phyloP scores from a whole-genome alignment of 2,113 vertebrate species.

The Elephas maximus region DNA sequence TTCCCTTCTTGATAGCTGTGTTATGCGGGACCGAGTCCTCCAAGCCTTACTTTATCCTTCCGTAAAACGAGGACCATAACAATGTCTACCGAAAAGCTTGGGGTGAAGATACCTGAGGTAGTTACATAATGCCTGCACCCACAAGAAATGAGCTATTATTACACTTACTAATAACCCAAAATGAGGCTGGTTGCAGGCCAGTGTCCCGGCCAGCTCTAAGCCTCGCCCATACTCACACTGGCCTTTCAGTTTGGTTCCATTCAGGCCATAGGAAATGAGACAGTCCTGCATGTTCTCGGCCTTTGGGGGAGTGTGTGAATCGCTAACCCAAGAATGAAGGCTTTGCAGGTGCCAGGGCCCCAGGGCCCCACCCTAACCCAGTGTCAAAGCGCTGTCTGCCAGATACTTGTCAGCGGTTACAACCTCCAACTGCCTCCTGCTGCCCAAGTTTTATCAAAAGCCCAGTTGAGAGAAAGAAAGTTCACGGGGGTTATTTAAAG shows the following conservation, averaged over 20 bases:
- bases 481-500: constrained; percentile 83
- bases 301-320: neutral
- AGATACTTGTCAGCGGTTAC: constrained; percentile 69
- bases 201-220: accelerated
- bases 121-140: neutral
- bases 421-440: constrained; percentile 68
- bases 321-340: constrained; percentile 12
- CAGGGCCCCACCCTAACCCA: neutral
- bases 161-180: neutral
- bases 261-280: neutral
- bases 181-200: neutral
- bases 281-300: neutral
- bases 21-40: neutral
- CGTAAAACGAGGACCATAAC: neutral
- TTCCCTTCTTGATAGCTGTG: neutral
- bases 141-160: neutral
- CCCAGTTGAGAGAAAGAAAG: constrained; percentile 82
- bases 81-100: neutral
- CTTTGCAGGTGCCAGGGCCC: constrained; percentile 58
- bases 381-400: constrained; percentile 8
- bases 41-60: neutral
- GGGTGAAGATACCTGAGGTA: neutral
- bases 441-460: constrained; percentile 81
- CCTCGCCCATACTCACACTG: neutral
- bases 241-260: neutral